These are phyloP conservation scores for Ceratoteleas bidentatus DNA, from an alignment of 1,140 invertebrate species.

Conservation along the genomic window DNA sequence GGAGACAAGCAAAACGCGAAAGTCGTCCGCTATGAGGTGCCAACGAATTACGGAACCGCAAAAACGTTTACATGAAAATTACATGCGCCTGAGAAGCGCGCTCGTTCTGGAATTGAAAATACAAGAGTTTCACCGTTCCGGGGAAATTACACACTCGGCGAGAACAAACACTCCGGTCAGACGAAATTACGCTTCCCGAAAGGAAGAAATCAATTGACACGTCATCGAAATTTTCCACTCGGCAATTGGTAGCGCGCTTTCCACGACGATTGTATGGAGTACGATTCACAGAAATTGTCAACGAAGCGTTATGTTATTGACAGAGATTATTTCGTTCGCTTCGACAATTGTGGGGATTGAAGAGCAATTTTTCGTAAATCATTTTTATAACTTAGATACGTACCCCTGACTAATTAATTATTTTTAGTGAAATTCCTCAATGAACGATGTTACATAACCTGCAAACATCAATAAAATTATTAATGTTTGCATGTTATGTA, in stretches of 20 bases:
- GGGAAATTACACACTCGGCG: constrained; percentile 27
- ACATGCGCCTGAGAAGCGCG: constrained; percentile 10
- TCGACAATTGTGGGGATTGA: too few species aligned
- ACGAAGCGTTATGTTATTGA: too few species aligned
- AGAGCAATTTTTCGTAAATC: too few species aligned
- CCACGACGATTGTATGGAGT: constrained; percentile 8
- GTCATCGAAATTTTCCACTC: constrained; percentile 23
- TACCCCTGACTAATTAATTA: too few species aligned
- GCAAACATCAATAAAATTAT: too few species aligned
- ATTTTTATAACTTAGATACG: too few species aligned
- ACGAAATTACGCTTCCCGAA: constrained; percentile 23
- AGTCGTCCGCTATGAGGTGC: neutral
- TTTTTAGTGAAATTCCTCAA: too few species aligned
- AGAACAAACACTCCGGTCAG: constrained; percentile 25
- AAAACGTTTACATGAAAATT: constrained; percentile 45
- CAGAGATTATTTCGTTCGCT: too few species aligned
- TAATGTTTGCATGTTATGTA: too few species aligned
- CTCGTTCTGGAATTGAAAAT: constrained; percentile 34
- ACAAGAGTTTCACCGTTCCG: constrained; percentile 5
- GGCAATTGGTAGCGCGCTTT: constrained; percentile 1
- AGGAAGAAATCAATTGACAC: constrained; percentile 41
- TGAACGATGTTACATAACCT: too few species aligned
- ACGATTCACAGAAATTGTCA: constrained; percentile 5
- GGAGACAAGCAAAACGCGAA: too few species aligned
- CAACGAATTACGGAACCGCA: constrained; percentile 6